Conservation (phyloP, 1,140 invertebrate species). For the Saccostrea echinata region DNA sequence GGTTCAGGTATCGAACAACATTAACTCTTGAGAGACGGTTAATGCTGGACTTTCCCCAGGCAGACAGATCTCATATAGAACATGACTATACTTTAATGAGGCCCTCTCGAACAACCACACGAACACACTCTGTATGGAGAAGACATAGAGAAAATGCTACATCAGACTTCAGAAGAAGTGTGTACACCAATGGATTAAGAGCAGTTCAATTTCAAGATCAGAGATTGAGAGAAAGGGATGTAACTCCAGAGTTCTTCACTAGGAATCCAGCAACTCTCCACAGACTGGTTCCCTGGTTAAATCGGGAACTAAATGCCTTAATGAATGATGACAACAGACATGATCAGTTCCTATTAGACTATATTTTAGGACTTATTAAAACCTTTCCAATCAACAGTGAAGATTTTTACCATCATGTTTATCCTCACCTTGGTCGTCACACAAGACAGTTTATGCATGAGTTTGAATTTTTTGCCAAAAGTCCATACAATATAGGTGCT, state of each 20-base stretch:
- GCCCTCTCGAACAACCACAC: conserved; percentile 50
- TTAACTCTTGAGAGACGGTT: conserved; percentile 67
- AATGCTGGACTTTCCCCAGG: conserved; percentile 26
- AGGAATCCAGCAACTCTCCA: conserved; percentile 89
- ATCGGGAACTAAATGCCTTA: conserved; percentile 90
- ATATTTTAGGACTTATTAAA: conserved; percentile 86
- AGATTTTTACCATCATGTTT: conserved; percentile 84
- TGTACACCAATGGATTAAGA: conserved; percentile 90
- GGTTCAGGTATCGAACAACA: conserved; percentile 65
- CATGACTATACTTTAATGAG: conserved; percentile 60
- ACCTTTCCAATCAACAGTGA: conserved; percentile 87
- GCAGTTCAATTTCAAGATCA: conserved; percentile 81
- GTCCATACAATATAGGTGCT: conserved; percentile 90
- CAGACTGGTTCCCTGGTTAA: conserved; percentile 92
- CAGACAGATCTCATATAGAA: conserved; percentile 43
- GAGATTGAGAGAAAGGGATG: conserved; percentile 62
- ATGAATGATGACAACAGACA: conserved; percentile 82
- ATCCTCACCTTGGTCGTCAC: conserved; percentile 76
- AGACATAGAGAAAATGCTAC: conserved; percentile 68
- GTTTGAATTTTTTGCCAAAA: conserved; percentile 91
- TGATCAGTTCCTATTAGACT: conserved; percentile 84
- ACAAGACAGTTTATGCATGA: conserved; percentile 92
- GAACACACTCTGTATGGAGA: conserved; percentile 58
- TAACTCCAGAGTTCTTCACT: conserved; percentile 86
- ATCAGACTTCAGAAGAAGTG: conserved; percentile 83